phyloP scores from a whole-genome alignment of 1,140 invertebrate genomes.

The Cydia fagiglandana region DNA sequence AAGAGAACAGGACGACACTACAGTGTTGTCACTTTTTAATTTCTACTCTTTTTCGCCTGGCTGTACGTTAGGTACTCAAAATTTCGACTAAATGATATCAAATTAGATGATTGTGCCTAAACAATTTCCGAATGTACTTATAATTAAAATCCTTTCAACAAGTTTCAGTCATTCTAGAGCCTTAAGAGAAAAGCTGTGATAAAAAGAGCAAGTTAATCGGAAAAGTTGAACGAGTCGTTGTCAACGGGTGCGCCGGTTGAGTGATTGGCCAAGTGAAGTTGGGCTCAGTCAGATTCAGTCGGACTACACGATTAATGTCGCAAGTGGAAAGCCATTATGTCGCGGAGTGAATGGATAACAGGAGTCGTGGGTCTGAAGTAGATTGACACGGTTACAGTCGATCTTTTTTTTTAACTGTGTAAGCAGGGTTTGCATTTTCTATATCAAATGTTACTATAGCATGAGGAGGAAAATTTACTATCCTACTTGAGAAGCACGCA shows the following conservation, averaged over 20 bases:
- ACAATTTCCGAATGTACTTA: not conserved
- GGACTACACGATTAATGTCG: constrained; percentile 39
- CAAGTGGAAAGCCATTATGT: constrained; percentile 41
- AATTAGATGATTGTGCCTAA: not conserved
- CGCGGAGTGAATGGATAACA: constrained; percentile 4
- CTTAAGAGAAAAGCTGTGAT: constrained; percentile 30
- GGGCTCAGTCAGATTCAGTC: constrained; percentile 34
- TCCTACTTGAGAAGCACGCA: too few relatives aligned
- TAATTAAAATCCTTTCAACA: constrained; percentile 8
- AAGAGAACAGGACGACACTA: too few relatives aligned
- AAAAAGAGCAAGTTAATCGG: constrained; percentile 49
- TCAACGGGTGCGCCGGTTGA: constrained; percentile 41
- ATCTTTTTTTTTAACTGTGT: not conserved
- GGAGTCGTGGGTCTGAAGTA: constrained; percentile 20
- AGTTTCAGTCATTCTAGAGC: not conserved
- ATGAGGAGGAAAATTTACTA: too few relatives aligned
- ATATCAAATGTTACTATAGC: too few relatives aligned
- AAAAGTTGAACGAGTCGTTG: constrained; percentile 50
- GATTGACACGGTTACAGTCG: not conserved
- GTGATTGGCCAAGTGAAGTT: constrained; percentile 36
- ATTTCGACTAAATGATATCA: not conserved
- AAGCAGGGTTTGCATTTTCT: not conserved
- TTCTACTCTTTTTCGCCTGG: too few relatives aligned
- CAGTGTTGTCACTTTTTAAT: too few relatives aligned
- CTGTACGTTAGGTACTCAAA: not conserved